phyloP scores from a whole-genome alignment of 2,888 invertebrate genomes.

The Orchesella flavescens region DNA sequence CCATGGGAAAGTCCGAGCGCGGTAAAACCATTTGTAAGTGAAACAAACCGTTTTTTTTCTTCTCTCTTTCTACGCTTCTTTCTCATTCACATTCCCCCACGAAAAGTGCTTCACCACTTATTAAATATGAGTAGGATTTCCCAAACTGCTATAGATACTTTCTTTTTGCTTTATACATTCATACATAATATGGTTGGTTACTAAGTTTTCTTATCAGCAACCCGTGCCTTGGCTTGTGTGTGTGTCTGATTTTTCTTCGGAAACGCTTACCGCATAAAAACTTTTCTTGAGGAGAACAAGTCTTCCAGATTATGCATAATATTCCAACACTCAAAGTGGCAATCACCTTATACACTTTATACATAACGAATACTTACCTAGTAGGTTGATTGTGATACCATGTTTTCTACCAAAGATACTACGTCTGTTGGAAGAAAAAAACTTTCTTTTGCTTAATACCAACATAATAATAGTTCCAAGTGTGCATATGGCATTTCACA shows the following conservation, averaged over 20 bases:
- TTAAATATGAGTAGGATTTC: too few species aligned
- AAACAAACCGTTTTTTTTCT: background rate
- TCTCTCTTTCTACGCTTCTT: background rate
- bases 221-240: background rate
- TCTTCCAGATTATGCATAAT: too few species aligned
- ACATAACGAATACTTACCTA: too few species aligned
- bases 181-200: too few species aligned
- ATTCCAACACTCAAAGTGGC: too few species aligned
- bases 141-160: too few species aligned
- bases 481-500: constrained; percentile 57
- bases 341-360: too few species aligned
- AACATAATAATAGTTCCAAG: background rate
- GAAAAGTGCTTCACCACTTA: too few species aligned
- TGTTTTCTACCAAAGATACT: background rate
- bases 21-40: constrained; percentile 67
- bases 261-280: background rate
- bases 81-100: background rate
- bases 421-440: background rate
- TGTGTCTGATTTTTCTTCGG: background rate
- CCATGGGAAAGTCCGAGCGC: constrained; percentile 70
- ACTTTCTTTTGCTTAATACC: background rate
- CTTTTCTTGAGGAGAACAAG: background rate
- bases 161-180: too few species aligned
- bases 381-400: too few species aligned
- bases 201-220: too few species aligned